These are phyloP conservation scores for Coremacera marginata DNA, from an alignment of 2,888 invertebrate species.

Conservation along the genomic window DNA sequence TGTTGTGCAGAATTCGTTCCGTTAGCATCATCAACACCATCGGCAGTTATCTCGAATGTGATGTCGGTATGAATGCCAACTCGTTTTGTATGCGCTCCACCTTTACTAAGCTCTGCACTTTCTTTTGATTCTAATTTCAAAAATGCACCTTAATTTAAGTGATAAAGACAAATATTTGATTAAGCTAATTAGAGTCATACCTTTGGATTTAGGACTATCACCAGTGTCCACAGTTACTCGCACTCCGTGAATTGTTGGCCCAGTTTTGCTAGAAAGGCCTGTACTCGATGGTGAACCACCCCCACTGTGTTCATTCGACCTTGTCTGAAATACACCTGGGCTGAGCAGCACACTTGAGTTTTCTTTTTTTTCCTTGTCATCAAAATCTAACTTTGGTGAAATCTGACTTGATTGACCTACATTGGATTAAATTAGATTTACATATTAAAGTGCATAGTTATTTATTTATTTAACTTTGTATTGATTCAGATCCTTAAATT, in stretches of 20 bases:
- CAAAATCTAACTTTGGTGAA: slow-evolving; percentile 68
- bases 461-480: neutral
- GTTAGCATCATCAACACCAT: slow-evolving; percentile 58
- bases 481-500: neutral
- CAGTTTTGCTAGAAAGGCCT: slow-evolving; percentile 51
- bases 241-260: slow-evolving; percentile 69
- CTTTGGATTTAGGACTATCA: slow-evolving; percentile 65
- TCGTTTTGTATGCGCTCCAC: slow-evolving; percentile 66
- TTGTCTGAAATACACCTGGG: slow-evolving; percentile 47
- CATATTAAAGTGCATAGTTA: too few species aligned
- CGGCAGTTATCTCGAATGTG: slow-evolving; percentile 68
- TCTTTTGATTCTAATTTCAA: slow-evolving; percentile 63
- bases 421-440: slow-evolving; percentile 31
- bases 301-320: slow-evolving; percentile 36
- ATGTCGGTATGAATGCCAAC: slow-evolving; percentile 69
- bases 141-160: neutral
- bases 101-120: slow-evolving; percentile 67
- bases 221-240: slow-evolving; percentile 69
- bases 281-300: slow-evolving; percentile 43
- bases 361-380: slow-evolving; percentile 56
- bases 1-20: slow-evolving; percentile 63
- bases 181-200: slow-evolving; percentile 51
- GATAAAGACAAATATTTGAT: neutral
- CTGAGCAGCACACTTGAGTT: slow-evolving; percentile 55
- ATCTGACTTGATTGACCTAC: slow-evolving; percentile 64